Evolutionary conservation across 2,797 vertebrate species (phyloP).

Genomic region (Sparidentex hasta): DNA sequence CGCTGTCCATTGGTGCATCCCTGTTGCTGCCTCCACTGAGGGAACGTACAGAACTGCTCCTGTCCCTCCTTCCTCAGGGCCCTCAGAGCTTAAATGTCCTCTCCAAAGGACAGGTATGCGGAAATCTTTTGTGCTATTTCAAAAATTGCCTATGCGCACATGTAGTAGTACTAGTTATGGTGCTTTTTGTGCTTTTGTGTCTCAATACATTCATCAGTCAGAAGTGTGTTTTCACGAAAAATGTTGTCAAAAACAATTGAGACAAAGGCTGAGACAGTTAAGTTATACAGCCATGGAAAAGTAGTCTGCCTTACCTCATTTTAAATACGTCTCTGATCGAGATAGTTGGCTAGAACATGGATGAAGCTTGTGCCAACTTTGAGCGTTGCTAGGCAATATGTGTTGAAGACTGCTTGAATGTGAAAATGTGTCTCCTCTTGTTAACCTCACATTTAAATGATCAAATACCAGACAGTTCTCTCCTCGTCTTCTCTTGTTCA

Average conservation of each 20-base stretch:
- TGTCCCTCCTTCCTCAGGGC: conserved; percentile 89
- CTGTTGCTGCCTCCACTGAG: conserved; percentile 88
- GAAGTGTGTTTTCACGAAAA: background rate
- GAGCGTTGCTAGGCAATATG: conserved; percentile 52
- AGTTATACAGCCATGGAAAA: background rate
- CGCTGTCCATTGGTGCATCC: conserved; percentile 87
- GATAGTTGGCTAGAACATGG: conserved; percentile 21
- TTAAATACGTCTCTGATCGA: conserved; percentile 10
- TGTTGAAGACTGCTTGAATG: conserved; percentile 36
- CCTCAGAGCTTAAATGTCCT: conserved; percentile 89
- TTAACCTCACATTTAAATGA: conserved; percentile 2
- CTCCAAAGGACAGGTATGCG: conserved; percentile 88
- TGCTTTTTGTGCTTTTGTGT: background rate
- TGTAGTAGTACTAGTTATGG: background rate
- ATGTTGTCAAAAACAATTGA: background rate
- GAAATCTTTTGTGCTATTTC: background rate
- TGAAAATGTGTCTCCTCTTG: conserved; percentile 37
- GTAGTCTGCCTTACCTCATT: background rate
- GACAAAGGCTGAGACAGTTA: background rate
- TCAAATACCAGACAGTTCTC: background rate
- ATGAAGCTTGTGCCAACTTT: conserved; percentile 7
- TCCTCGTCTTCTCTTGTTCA: conserved; percentile 29
- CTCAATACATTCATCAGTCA: background rate
- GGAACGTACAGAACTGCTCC: conserved; percentile 88
- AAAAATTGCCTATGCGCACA: background rate